A percentile compares a stretch with the other conserved stretches of the same genome.
phyloP scores from a whole-genome alignment of 2,113 vertebrate genomes.

The Addax nasomaculatus region DNA sequence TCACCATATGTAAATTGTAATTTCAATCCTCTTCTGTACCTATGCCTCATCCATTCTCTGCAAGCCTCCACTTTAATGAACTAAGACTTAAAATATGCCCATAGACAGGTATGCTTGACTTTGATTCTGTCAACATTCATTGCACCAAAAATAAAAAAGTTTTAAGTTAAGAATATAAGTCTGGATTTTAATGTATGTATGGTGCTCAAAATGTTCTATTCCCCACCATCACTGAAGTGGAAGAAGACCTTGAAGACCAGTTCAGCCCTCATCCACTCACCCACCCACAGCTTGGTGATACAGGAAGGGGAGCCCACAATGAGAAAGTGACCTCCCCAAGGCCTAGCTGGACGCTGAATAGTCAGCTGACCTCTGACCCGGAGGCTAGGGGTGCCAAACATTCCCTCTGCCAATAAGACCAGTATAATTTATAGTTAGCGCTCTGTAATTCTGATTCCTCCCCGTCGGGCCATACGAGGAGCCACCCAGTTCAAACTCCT shows the following conservation, averaged over 20 bases:
- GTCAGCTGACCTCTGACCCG: background rate
- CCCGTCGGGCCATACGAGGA: rapidly evolving
- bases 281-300: background rate
- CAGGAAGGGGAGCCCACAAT: background rate
- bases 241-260: background rate
- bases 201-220: background rate
- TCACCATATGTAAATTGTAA: background rate
- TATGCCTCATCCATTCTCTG: background rate
- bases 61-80: background rate
- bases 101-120: background rate
- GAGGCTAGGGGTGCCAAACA: background rate
- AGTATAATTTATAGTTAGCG: background rate
- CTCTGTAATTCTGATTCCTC: background rate
- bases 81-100: background rate
- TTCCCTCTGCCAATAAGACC: rapidly evolving
- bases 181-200: background rate
- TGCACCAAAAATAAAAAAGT: background rate
- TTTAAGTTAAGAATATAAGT: background rate
- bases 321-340: background rate
- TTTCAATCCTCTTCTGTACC: background rate
- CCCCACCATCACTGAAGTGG: background rate
- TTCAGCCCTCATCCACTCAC: background rate
- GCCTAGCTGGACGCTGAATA: background rate
- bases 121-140: background rate
- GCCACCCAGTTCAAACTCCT: background rate